These are phyloP conservation scores for Melipona quadrifasciata DNA, from an alignment of 1,140 invertebrate species.

Conservation along the genomic window DNA sequence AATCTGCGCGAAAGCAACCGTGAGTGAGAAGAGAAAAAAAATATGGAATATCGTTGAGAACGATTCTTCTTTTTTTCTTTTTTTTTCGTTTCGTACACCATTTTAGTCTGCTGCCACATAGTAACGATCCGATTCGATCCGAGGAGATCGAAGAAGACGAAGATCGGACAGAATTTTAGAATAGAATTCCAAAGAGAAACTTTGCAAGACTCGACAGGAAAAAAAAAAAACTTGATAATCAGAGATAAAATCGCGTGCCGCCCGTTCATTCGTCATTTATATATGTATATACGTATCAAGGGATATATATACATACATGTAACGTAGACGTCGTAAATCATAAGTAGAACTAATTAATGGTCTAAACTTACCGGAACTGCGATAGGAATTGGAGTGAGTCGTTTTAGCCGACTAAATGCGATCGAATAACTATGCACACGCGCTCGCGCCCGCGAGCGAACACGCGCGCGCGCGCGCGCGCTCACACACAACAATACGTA, in stretches of 20 bases:
- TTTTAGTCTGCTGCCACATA: conserved; percentile 77
- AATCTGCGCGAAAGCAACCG: neutral
- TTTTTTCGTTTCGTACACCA: conserved; percentile 60
- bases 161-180: conserved; percentile 1
- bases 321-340: neutral
- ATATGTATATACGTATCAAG: neutral
- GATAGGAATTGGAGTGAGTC: conserved; percentile 75
- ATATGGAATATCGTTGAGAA: conserved; percentile 51
- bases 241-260: neutral
- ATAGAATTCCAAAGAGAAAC: neutral
- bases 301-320: neutral
- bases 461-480: conserved; percentile 27
- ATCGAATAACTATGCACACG: conserved; percentile 73
- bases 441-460: conserved; percentile 11
- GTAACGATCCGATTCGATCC: conserved; percentile 15
- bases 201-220: neutral
- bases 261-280: neutral
- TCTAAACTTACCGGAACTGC: conserved; percentile 76
- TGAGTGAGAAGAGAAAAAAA: conserved; percentile 48
- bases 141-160: too few species aligned
- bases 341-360: conserved; percentile 58
- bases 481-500: conserved; percentile 10
- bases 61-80: neutral
- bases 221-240: neutral
- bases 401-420: conserved; percentile 76